Percentiles rank a stretch among this genome's conserved stretches.
Conservation (phyloP, 2,888 invertebrate genomes). For the Volucella inflata region DNA sequence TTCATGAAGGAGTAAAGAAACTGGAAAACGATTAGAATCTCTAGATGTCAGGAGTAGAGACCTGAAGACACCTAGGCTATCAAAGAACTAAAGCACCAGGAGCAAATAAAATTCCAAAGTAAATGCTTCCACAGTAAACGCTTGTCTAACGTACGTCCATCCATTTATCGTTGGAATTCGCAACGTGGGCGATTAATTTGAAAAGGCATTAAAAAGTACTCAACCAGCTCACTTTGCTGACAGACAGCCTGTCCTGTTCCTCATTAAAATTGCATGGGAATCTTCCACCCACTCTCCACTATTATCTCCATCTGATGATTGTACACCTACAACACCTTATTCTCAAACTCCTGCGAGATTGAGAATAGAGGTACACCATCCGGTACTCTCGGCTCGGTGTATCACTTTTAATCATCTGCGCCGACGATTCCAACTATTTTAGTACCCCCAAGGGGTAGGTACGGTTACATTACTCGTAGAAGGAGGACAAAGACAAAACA, state of each 20-base stretch:
- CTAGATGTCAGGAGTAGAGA: background rate
- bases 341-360: too few species aligned
- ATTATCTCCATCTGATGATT: constrained; percentile 9
- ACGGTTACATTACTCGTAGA: constrained; percentile 1
- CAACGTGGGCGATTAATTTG: constrained; percentile 55
- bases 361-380: constrained; percentile 22
- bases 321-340: too few species aligned
- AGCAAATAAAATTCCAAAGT: constrained; percentile 56
- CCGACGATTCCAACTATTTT: constrained; percentile 38
- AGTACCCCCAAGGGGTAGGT: background rate
- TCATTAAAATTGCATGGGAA: constrained; percentile 55
- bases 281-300: background rate
- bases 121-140: constrained; percentile 20
- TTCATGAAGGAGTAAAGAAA: constrained; percentile 16
- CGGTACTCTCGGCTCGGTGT: constrained; percentile 18
- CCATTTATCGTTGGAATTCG: constrained; percentile 34
- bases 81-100: background rate
- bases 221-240: constrained; percentile 46
- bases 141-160: background rate
- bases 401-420: constrained; percentile 57
- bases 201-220: constrained; percentile 70
- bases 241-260: constrained; percentile 38
- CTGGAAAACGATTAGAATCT: too few species aligned
- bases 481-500: constrained; percentile 24
- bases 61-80: constrained; percentile 1